A percentile compares a stretch with the other conserved stretches of the same genome.
phyloP scores from a whole-genome alignment of 1,140 invertebrate genomes.

The Aphelinus atriplicis region DNA sequence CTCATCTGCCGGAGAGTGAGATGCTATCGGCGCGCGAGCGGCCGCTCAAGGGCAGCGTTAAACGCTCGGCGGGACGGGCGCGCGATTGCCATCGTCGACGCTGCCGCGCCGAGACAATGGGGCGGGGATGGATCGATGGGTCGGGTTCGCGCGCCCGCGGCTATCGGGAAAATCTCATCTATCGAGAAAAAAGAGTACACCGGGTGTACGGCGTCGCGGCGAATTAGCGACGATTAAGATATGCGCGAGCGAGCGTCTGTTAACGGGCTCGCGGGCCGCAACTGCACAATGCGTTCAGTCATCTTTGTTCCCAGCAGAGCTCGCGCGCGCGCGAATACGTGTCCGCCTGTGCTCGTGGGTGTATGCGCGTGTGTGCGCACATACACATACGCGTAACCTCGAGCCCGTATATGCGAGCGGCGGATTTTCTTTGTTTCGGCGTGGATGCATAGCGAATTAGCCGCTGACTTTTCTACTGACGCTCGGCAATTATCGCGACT shows the following conservation, averaged over 20 bases:
- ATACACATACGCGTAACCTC: conserved; percentile 21
- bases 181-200: too few relatives aligned
- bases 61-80: too few relatives aligned
- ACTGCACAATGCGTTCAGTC: conserved; percentile 32
- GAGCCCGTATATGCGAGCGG: conserved; percentile 30
- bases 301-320: conserved; percentile 29
- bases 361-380: conserved; percentile 26
- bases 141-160: too few relatives aligned
- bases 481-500: conserved; percentile 15
- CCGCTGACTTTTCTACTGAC: conserved; percentile 20
- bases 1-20: too few relatives aligned
- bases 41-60: too few relatives aligned
- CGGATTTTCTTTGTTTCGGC: conserved; percentile 42
- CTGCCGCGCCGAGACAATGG: too few relatives aligned
- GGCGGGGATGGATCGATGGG: too few relatives aligned
- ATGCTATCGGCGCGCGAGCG: too few relatives aligned
- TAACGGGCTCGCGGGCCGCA: background rate
- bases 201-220: background rate
- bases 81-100: too few relatives aligned
- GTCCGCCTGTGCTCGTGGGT: background rate
- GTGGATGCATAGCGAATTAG: conserved; percentile 38
- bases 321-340: background rate
- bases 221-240: conserved; percentile 34
- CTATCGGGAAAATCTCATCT: too few relatives aligned
- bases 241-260: conserved; percentile 17